Conservation (phyloP, 1,140 invertebrate genomes). For the Lepidotrigona ventralis region DNA sequence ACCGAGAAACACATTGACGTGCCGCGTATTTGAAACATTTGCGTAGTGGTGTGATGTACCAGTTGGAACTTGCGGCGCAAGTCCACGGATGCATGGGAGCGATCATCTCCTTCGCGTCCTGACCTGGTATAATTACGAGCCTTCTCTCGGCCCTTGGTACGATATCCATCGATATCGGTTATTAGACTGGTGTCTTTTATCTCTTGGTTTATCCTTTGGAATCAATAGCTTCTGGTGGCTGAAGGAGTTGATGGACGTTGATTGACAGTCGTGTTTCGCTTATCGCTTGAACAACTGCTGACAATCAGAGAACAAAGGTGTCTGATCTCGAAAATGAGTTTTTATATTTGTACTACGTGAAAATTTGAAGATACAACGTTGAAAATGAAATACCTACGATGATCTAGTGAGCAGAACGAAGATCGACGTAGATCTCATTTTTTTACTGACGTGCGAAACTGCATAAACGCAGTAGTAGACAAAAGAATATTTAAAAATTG, state of each 20-base stretch:
- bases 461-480: too few species aligned
- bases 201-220: neutral
- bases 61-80: neutral
- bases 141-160: neutral
- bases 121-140: slow-evolving; percentile 1
- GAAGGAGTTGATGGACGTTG: neutral
- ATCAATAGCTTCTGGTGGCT: neutral
- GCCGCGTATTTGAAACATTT: slow-evolving; percentile 14
- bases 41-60: slow-evolving; percentile 25
- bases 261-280: neutral
- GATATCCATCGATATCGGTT: neutral
- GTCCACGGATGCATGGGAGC: slow-evolving; percentile 21
- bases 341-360: too few species aligned
- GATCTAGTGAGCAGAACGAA: too few species aligned
- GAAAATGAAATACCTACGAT: too few species aligned
- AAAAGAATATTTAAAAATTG: too few species aligned
- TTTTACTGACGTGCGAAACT: too few species aligned
- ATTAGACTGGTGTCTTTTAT: neutral
- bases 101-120: slow-evolving; percentile 29
- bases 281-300: neutral
- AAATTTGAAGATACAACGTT: too few species aligned
- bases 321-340: too few species aligned
- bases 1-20: neutral
- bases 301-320: too few species aligned
- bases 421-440: too few species aligned